Evolutionary conservation across 2,888 invertebrate species (phyloP).

Genomic region (Nephrotoma flavescens): DNA sequence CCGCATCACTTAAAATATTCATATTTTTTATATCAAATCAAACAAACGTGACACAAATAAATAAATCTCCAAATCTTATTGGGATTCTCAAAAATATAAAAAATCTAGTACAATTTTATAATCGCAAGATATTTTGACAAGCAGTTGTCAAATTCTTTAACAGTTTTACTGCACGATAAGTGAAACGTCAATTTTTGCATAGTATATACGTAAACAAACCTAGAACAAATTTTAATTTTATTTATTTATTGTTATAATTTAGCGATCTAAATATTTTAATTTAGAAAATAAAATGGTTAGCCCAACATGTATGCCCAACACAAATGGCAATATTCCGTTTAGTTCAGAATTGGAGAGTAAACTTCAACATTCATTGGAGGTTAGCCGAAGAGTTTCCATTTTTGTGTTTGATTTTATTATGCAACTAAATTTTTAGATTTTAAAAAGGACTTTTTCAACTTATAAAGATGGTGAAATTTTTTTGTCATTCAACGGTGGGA

Average conservation of each 20-base stretch:
- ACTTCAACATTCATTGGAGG: background rate
- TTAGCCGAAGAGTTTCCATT: background rate
- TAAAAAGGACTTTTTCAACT: slow-evolving; percentile 42
- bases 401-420: background rate
- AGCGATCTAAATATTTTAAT: background rate
- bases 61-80: background rate
- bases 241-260: background rate
- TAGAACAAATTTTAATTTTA: background rate
- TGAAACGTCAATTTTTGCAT: background rate
- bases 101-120: background rate
- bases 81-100: background rate
- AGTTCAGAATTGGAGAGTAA: background rate
- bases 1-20: no score
- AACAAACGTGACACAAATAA: background rate
- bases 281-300: background rate
- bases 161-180: background rate
- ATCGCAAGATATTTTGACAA: no score
- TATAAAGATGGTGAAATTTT: slow-evolving; percentile 66
- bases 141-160: no score
- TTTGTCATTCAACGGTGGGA: slow-evolving; percentile 94
- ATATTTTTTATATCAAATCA: no score
- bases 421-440: slow-evolving; percentile 35
- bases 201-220: background rate
- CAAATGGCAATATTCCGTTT: background rate
- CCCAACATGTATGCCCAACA: background rate